Base-by-base conservation (phyloP, 2,113 vertebrate species). In the Pseudopipra pipra region DNA sequence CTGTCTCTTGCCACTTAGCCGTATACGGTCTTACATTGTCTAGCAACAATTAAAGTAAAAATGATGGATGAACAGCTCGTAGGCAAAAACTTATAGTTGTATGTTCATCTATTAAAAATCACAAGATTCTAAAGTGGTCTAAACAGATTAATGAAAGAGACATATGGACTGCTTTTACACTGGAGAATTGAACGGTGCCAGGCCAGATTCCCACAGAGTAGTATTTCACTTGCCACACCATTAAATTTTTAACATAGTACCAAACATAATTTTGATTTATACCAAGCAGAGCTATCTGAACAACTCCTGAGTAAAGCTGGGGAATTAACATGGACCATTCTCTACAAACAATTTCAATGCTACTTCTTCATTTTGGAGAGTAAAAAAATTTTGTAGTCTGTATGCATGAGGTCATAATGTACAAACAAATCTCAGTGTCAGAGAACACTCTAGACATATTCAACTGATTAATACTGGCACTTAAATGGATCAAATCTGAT, bases 21-120 rank as follows among this genome's bases (percentile, higher is more conserved):
- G 65, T 62, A 52, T 41, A 79, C 65, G 49, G 51, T 70, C 47
- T 95, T 85, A 72, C 41, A 84, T 30, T 93, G 89, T 84, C 71
- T 95, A 94, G 67, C 47, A 94, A 87, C 91, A 97, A 96, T 97
- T 98, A 97, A 94, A 51, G 46, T 77, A 90, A 87, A 96, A 97
- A 39, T 91, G 96, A 97, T 96, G 92, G 93, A 96, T 95, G 87
- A 94, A 87, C 70, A 59, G n/a, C 91, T 97, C 3, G 1, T 75
- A 92, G 89, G 89, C 92, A 96, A 95, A 97, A 97, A 54, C 46
- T 49, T 77, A 46, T 7, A 87, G 75, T 12, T 87, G 49, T 76
- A 33, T 78, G 16, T 55, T 85, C 27, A 35, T 94, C 68, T 65
- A 58, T 93, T 94, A 73, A 85, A 59, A 78, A 82, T 47, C 65